Percentiles rank a stretch among this genome's conserved stretches.
Evolutionary conservation across 2,113 vertebrate species (phyloP).

Genomic region (Meleagris gallopavo): DNA sequence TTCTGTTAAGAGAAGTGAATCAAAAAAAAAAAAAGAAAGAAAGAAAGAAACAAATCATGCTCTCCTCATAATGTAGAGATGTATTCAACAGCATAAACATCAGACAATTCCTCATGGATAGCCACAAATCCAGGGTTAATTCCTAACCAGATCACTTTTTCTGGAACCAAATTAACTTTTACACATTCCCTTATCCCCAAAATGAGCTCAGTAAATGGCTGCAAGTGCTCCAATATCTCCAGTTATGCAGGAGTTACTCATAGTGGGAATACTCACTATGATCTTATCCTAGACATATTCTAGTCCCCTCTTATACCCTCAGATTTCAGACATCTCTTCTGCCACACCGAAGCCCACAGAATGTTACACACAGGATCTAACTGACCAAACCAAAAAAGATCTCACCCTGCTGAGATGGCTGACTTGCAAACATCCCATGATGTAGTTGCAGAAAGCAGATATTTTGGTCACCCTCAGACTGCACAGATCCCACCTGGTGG

Average conservation of each 20-base stretch:
- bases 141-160: conserved; percentile 44
- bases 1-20: conserved; percentile 53
- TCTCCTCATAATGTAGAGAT: background rate
- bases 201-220: background rate
- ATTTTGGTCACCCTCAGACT: background rate
- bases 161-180: conserved; percentile 35
- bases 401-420: background rate
- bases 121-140: conserved; percentile 20
- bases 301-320: background rate
- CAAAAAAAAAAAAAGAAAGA: background rate
- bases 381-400: background rate
- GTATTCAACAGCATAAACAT: conserved; percentile 34
- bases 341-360: background rate
- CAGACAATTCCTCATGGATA: conserved; percentile 33
- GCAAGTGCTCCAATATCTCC: background rate
- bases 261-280: background rate
- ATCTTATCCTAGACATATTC: background rate
- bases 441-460: background rate
- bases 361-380: background rate
- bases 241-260: conserved; percentile 10
- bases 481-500: background rate
- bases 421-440: background rate
- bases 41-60: background rate
- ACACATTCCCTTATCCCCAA: background rate
- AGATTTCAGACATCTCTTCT: background rate